phyloP scores from a whole-genome alignment of 2,888 invertebrate genomes.

The Pollenia labialis region DNA sequence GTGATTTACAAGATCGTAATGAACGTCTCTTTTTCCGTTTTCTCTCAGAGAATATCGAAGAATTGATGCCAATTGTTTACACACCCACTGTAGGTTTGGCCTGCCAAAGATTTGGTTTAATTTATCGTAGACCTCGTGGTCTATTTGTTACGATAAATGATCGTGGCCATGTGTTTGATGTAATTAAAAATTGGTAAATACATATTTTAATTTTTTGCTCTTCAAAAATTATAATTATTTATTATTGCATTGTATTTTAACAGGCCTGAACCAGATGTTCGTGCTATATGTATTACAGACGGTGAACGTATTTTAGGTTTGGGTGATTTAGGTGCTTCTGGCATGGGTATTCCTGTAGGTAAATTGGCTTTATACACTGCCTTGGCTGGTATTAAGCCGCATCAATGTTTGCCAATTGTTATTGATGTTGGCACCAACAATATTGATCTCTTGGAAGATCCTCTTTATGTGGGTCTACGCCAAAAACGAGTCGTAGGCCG shows the following conservation, averaged over 20 bases:
- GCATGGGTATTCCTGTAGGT: conserved; percentile 99
- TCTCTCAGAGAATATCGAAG: conserved; percentile 95
- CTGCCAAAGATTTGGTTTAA: conserved; percentile 98
- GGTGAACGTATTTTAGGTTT: conserved; percentile 98
- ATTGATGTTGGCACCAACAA: conserved; percentile 98
- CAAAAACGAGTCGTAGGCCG: conserved; percentile 93
- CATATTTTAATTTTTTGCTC: neutral
- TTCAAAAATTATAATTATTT: neutral
- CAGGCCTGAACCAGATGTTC: conserved; percentile 93
- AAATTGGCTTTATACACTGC: conserved; percentile 98
- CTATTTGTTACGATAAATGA: conserved; percentile 98
- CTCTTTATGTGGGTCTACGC: conserved; percentile 96
- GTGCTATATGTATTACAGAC: conserved; percentile 96
- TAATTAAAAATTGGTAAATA: conserved; percentile 85
- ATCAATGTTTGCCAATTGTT: conserved; percentile 96
- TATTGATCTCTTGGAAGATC: conserved; percentile 94
- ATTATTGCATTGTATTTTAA: conserved; percentile 3
- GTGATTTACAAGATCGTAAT: conserved; percentile 97
- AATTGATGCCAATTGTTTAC: conserved; percentile 98
- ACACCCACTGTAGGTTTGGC: conserved; percentile 99
- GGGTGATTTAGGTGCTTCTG: conserved; percentile 97
- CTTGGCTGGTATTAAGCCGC: conserved; percentile 97
- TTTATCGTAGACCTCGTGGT: conserved; percentile 96
- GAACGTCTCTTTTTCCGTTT: conserved; percentile 98
- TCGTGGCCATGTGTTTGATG: conserved; percentile 95